Percentiles rank a stretch among this genome's conserved stretches.
These are phyloP conservation scores for Erebia ligea DNA, from an alignment of 2,888 invertebrate species.

Conservation along the genomic window DNA sequence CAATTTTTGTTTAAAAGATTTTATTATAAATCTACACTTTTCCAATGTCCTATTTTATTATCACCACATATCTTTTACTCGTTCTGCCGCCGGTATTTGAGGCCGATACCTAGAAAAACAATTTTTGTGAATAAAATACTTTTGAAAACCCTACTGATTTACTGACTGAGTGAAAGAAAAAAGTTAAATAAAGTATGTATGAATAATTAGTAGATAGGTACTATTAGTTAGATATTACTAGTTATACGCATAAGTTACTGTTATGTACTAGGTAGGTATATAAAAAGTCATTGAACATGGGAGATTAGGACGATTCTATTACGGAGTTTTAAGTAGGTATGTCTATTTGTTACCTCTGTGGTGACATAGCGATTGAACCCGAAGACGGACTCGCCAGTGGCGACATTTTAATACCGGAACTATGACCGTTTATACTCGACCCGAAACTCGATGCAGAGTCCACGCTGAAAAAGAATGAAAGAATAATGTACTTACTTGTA, in stretches of 20 bases:
- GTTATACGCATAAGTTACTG: no score
- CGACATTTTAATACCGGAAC: slow-evolving; percentile 80
- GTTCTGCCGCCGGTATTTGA: slow-evolving; percentile 75
- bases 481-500: not conserved
- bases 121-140: not conserved
- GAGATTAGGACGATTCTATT: no score
- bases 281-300: no score
- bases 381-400: slow-evolving; percentile 63
- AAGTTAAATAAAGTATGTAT: no score
- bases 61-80: slow-evolving; percentile 84
- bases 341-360: slow-evolving; percentile 62
- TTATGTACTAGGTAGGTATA: no score
- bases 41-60: slow-evolving; percentile 2
- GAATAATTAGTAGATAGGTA: no score
- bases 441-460: slow-evolving; percentile 83
- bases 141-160: not conserved
- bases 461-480: slow-evolving; percentile 62
- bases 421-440: slow-evolving; percentile 84
- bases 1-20: slow-evolving; percentile 1
- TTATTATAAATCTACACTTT: slow-evolving; percentile 9
- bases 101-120: slow-evolving; percentile 71
- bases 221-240: no score
- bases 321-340: not conserved
- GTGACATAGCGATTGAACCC: slow-evolving; percentile 57
- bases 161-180: no score